These are phyloP conservation scores for Mesopsocus fuscifrons DNA, from an alignment of 2,888 invertebrate genomes.

Conservation along the genomic window DNA sequence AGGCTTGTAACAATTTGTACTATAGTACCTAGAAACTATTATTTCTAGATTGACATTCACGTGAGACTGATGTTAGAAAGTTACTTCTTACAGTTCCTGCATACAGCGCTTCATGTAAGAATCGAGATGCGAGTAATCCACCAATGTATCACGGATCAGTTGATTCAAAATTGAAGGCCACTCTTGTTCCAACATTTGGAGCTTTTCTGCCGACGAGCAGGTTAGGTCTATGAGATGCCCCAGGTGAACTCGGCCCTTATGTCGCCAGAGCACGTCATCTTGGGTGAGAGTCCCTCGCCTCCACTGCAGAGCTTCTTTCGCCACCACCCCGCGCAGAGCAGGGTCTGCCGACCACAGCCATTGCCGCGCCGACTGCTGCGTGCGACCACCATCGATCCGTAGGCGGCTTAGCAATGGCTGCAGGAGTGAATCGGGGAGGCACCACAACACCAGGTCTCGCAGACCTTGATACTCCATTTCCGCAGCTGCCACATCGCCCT, in stretches of 20 bases:
- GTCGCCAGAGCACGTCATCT: conserved; percentile 53
- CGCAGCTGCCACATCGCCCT: conserved; percentile 46
- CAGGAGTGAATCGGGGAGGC: conserved; percentile 56
- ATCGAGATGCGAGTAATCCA: conserved; percentile 65
- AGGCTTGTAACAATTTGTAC: too few species aligned
- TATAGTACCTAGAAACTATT: too few species aligned
- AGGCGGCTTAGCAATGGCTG: conserved; percentile 56
- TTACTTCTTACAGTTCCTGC: conserved; percentile 21
- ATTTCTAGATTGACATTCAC: too few species aligned
- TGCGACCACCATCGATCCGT: conserved; percentile 38
- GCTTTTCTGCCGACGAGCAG: conserved; percentile 54
- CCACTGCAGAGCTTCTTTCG: conserved; percentile 73
- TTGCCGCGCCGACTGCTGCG: conserved; percentile 34
- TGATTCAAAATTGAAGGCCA: conserved; percentile 63
- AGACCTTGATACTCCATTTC: conserved; percentile 52
- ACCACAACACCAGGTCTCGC: conserved; percentile 59
- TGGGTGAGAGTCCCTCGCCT: conserved; percentile 39
- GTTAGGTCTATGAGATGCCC: conserved; percentile 51
- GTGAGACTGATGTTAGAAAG: too few species aligned
- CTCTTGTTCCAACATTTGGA: conserved; percentile 49
- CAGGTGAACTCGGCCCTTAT: conserved; percentile 52
- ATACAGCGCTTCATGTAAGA: conserved; percentile 46
- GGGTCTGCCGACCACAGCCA: conserved; percentile 57
- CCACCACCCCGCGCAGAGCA: conserved; percentile 58
- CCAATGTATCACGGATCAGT: conserved; percentile 55